phyloP scores from a whole-genome alignment of 2,888 invertebrate species.

The Tachina lurida region DNA sequence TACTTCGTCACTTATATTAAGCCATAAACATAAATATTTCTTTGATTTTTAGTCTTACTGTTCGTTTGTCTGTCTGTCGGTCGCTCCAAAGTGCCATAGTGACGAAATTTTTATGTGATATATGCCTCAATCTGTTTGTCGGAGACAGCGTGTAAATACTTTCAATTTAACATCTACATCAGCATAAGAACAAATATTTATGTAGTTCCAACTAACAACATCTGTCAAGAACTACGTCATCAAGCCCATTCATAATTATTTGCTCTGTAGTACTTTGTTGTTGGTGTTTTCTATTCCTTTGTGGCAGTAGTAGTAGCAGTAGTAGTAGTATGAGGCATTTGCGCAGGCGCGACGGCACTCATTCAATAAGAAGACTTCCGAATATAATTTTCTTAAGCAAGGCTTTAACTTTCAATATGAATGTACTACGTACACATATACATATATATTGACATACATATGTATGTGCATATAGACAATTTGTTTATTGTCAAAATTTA shows the following conservation, averaged over 20 bases:
- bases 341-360: slow-evolving; percentile 61
- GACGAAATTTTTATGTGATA: slow-evolving; percentile 2
- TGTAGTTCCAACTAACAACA: slow-evolving; percentile 77
- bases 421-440: not conserved
- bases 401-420: slow-evolving; percentile 37
- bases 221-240: slow-evolving; percentile 82
- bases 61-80: slow-evolving; percentile 2
- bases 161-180: slow-evolving; percentile 43
- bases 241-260: slow-evolving; percentile 72
- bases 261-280: slow-evolving; percentile 24
- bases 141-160: slow-evolving; percentile 51
- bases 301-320: slow-evolving; percentile 10
- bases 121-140: slow-evolving; percentile 32
- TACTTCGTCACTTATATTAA: slow-evolving; percentile 59
- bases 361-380: slow-evolving; percentile 65
- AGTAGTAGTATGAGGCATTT: slow-evolving; percentile 46
- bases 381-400: slow-evolving; percentile 67
- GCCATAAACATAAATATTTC: slow-evolving; percentile 58
- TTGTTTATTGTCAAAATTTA: slow-evolving; percentile 38
- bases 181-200: slow-evolving; percentile 56
- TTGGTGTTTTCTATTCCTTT: slow-evolving; percentile 14
- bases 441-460: not conserved
- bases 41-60: not conserved
- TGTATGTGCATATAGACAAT: slow-evolving; percentile 6
- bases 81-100: slow-evolving; percentile 19